Evolutionary conservation across 2,113 vertebrate species (phyloP).

Genomic region (Anoplopoma fimbria): DNA sequence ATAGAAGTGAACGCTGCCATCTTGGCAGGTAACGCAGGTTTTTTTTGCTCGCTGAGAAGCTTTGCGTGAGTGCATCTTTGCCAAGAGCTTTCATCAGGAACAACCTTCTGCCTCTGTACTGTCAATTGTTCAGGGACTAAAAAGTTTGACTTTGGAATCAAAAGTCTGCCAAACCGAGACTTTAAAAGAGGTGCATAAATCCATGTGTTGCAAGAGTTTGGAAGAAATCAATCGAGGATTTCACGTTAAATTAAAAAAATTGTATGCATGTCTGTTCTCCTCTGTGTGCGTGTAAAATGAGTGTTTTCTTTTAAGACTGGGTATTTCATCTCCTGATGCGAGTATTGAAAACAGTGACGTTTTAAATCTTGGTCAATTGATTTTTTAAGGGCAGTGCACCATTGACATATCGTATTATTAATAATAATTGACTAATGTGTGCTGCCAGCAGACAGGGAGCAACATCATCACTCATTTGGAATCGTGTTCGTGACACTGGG

Average conservation of each 20-base stretch:
- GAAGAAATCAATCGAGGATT: constrained; percentile 19
- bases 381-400: background rate
- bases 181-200: constrained; percentile 23
- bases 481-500: background rate
- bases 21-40: constrained; percentile 57
- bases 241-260: background rate
- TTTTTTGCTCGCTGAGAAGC: constrained; percentile 53
- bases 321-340: background rate
- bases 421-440: too few species aligned
- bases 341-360: background rate
- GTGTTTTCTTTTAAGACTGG: background rate
- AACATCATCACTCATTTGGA: background rate
- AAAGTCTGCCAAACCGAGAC: constrained; percentile 16
- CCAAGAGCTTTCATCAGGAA: constrained; percentile 58
- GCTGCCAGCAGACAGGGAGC: background rate
- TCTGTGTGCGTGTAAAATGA: background rate
- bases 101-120: constrained; percentile 36
- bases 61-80: constrained; percentile 41
- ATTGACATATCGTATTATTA: background rate
- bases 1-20: constrained; percentile 57
- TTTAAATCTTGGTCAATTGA: background rate
- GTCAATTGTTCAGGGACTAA: constrained; percentile 45
- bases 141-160: constrained; percentile 13
- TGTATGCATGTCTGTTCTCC: background rate
- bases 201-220: constrained; percentile 22